Evolutionary conservation across 1,140 invertebrate species (phyloP).

Genomic region (Drosophila pallidifrons): DNA sequence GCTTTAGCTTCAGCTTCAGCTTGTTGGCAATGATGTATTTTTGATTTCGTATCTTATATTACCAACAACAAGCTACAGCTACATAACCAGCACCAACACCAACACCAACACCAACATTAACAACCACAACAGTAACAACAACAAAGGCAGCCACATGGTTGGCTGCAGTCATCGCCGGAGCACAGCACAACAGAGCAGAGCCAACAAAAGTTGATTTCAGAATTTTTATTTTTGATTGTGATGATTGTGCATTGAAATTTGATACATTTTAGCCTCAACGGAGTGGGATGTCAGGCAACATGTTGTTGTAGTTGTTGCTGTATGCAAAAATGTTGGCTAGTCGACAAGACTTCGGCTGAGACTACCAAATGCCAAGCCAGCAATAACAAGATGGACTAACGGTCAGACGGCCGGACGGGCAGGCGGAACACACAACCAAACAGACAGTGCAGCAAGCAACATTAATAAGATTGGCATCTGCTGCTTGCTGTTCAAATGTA

Average conservation of each 20-base stretch:
- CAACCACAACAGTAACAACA: slow-evolving; percentile 36
- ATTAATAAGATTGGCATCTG: slow-evolving; percentile 84
- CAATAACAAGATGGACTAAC: slow-evolving; percentile 2
- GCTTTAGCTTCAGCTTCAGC: slow-evolving; percentile 52
- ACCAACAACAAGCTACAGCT: slow-evolving; percentile 71
- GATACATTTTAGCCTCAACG: slow-evolving; percentile 71
- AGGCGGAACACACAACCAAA: background rate
- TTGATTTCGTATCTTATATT: slow-evolving; percentile 84
- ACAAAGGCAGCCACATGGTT: slow-evolving; percentile 23
- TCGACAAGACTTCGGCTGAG: slow-evolving; percentile 76
- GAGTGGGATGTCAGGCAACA: slow-evolving; percentile 29
- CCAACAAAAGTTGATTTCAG: slow-evolving; percentile 75
- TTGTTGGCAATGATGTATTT: slow-evolving; percentile 84
- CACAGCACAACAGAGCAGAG: slow-evolving; percentile 19
- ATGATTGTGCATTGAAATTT: slow-evolving; percentile 84
- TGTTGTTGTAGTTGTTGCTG: slow-evolving; percentile 48
- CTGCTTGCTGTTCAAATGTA: slow-evolving; percentile 80
- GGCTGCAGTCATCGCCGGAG: slow-evolving; percentile 42
- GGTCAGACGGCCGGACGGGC: slow-evolving; percentile 1
- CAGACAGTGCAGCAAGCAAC: slow-evolving; percentile 44
- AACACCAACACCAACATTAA: slow-evolving; percentile 19
- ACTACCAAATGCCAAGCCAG: slow-evolving; percentile 55
- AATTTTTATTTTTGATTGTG: slow-evolving; percentile 84
- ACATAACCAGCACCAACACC: slow-evolving; percentile 39
- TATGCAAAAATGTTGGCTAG: slow-evolving; percentile 83